A percentile compares a stretch with the other conserved stretches of the same genome.
Conservation (phyloP, 2,113 vertebrate species). For the Trematocara variabile region DNA sequence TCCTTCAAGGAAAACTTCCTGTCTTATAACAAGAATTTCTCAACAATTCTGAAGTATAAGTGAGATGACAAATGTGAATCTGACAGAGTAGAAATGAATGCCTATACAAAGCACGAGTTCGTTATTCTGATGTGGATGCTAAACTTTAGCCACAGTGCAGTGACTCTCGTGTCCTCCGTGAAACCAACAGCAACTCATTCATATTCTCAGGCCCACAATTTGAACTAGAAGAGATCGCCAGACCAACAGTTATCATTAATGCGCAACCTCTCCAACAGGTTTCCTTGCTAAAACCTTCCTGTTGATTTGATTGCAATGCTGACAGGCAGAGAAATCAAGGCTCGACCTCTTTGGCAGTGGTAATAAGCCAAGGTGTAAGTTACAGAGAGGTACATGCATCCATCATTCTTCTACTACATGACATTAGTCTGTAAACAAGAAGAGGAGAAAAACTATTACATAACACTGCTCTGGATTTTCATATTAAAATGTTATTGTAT, state of each 20-base stretch:
- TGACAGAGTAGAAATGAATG: not conserved
- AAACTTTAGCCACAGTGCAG: slow-evolving; percentile 2
- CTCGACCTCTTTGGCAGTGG: not conserved
- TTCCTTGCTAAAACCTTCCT: not conserved
- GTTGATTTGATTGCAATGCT: not conserved
- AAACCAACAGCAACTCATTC: slow-evolving; percentile 12
- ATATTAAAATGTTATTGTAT: not conserved
- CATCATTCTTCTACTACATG: not conserved
- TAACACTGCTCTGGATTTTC: not conserved
- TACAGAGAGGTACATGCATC: not conserved
- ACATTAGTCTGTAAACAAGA: not conserved
- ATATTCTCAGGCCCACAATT: slow-evolving; percentile 14
- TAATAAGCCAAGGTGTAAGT: not conserved
- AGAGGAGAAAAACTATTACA: not conserved
- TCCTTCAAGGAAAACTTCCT: slow-evolving; percentile 18
- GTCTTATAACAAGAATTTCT: not conserved
- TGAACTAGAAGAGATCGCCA: not conserved
- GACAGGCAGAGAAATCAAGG: not conserved
- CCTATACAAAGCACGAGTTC: not conserved
- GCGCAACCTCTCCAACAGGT: not conserved
- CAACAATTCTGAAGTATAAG: not conserved
- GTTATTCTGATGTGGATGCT: not conserved
- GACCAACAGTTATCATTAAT: not conserved
- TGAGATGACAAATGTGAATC: not conserved
- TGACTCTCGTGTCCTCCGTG: not conserved